These are phyloP conservation scores for Rhea americana DNA, from an alignment of 2,113 vertebrate species.

Conservation along the genomic window DNA sequence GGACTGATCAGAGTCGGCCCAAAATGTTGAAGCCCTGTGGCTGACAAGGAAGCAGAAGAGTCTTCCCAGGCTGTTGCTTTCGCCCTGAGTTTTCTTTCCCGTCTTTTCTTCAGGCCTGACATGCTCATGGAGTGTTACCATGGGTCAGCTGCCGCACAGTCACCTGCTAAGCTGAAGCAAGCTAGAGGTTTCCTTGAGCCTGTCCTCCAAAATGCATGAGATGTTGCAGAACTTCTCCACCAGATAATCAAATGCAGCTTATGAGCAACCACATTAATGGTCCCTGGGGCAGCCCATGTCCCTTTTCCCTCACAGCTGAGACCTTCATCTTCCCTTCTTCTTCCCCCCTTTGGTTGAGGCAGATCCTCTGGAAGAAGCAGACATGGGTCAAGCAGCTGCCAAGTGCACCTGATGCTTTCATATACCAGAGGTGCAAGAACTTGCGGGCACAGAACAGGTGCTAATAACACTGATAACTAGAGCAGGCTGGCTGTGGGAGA, in stretches of 20 bases:
- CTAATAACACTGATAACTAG: neutral
- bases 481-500: neutral
- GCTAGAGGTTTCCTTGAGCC: neutral
- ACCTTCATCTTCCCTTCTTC: neutral
- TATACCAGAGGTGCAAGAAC: neutral
- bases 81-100: neutral
- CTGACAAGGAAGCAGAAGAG: neutral
- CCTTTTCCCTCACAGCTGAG: neutral
- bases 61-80: neutral
- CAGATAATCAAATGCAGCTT: neutral
- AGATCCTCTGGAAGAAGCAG: neutral
- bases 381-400: neutral
- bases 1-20: neutral
- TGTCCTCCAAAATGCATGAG: neutral
- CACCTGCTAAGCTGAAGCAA: accelerated
- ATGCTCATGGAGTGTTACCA: neutral
- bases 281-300: neutral
- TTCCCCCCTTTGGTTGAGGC: neutral
- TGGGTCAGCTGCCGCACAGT: accelerated
- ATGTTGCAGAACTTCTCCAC: neutral
- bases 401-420: neutral
- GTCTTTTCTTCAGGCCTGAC: neutral
- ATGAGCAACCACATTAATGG: neutral
- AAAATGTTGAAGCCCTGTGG: neutral
- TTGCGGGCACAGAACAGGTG: neutral